A percentile compares a stretch with the other conserved stretches of the same genome.
Conservation (phyloP, 2,888 invertebrate species). For the Ceriagrion tenellum region DNA sequence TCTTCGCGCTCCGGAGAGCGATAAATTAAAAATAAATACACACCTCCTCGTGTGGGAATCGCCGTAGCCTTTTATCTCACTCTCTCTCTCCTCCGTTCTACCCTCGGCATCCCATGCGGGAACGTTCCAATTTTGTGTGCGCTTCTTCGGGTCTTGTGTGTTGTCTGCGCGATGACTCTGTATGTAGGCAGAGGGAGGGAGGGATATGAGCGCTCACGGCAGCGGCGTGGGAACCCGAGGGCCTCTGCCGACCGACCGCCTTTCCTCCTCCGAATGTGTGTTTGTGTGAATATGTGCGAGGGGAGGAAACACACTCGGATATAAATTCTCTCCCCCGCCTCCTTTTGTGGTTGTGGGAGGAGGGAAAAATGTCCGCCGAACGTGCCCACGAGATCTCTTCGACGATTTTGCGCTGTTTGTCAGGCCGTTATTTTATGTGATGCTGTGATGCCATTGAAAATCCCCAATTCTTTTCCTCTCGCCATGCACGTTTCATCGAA, state of each 20-base stretch:
- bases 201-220: background rate
- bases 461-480: background rate
- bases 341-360: background rate
- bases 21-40: slow-evolving; percentile 28
- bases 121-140: background rate
- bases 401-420: background rate
- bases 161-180: too few species aligned
- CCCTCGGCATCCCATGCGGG: background rate
- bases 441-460: background rate
- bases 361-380: background rate
- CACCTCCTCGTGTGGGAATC: background rate
- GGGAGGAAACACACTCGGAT: background rate
- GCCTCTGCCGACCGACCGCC: background rate
- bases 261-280: background rate
- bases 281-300: too few species aligned
- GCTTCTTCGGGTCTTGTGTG: background rate
- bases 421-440: background rate
- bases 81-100: background rate
- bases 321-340: background rate
- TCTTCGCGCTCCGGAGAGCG: slow-evolving; percentile 2
- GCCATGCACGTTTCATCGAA: background rate
- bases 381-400: slow-evolving; percentile 1
- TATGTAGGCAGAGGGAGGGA: background rate
- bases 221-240: background rate
- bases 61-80: background rate